Conservation (phyloP, 1,140 invertebrate species). For the Muscidifurax raptorellus region DNA sequence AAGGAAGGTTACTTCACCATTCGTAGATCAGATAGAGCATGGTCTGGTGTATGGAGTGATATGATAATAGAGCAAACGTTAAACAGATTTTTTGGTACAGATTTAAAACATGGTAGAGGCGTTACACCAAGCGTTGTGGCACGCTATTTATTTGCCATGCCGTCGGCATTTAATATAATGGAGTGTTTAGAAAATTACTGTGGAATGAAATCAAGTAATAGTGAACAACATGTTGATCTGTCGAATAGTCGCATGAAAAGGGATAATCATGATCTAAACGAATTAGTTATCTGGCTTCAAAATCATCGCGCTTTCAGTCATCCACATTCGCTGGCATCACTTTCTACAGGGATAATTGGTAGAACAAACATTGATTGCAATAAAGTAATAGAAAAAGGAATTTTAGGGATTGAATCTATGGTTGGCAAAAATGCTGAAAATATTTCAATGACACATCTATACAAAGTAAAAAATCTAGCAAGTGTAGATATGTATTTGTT, state of each 20-base stretch:
- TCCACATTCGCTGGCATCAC: slow-evolving; percentile 61
- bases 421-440: slow-evolving; percentile 45
- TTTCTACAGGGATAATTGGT: slow-evolving; percentile 61
- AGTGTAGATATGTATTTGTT: slow-evolving; percentile 65
- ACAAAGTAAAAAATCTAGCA: slow-evolving; percentile 45
- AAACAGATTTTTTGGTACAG: slow-evolving; percentile 66
- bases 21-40: slow-evolving; percentile 64
- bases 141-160: slow-evolving; percentile 49
- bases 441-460: slow-evolving; percentile 27
- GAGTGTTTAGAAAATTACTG: slow-evolving; percentile 63
- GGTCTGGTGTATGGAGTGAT: slow-evolving; percentile 69
- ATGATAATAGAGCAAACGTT: slow-evolving; percentile 67
- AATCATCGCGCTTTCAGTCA: slow-evolving; percentile 63
- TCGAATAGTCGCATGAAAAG: slow-evolving; percentile 65
- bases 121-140: slow-evolving; percentile 50
- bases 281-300: slow-evolving; percentile 67
- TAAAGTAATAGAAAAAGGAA: background rate
- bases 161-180: slow-evolving; percentile 50
- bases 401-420: slow-evolving; percentile 40
- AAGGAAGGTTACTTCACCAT: slow-evolving; percentile 61
- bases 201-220: slow-evolving; percentile 62
- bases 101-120: slow-evolving; percentile 51
- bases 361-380: background rate
- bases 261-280: slow-evolving; percentile 65
- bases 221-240: slow-evolving; percentile 71